These are phyloP conservation scores for Cichladusa arquata DNA, from an alignment of 2,113 vertebrate species.

Conservation along the genomic window DNA sequence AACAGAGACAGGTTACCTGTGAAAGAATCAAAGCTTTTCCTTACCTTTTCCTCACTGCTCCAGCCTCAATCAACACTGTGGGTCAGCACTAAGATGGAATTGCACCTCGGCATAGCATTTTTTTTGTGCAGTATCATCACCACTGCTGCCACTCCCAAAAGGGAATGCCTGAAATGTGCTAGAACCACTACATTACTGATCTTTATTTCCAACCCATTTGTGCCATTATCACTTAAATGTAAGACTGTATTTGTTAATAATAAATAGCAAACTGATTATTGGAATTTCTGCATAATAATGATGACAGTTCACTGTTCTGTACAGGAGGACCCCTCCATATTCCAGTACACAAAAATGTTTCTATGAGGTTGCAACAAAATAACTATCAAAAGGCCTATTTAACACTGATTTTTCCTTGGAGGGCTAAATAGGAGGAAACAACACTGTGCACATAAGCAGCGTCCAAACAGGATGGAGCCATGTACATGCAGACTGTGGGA, in stretches of 20 bases:
- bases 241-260: not conserved
- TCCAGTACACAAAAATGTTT: not conserved
- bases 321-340: not conserved
- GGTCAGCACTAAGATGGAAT: not conserved
- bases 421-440: not conserved
- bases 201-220: not conserved
- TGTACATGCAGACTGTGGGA: not conserved
- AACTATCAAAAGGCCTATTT: not conserved
- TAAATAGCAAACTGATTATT: not conserved
- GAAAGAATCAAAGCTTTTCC: not conserved
- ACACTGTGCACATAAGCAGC: accelerated
- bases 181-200: not conserved
- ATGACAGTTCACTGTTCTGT: not conserved
- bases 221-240: not conserved
- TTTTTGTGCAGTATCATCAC: not conserved
- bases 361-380: not conserved
- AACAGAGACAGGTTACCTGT: not conserved
- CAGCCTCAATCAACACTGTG: not conserved
- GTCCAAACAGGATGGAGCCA: accelerated
- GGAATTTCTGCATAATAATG: not conserved
- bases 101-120: not conserved
- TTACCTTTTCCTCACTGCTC: not conserved
- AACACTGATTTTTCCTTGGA: not conserved
- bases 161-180: not conserved
- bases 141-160: not conserved